Percentiles rank a stretch among this genome's conserved stretches.
These are phyloP conservation scores for Epistrophella euchroma DNA, from an alignment of 2,888 invertebrate genomes.

Conservation along the genomic window DNA sequence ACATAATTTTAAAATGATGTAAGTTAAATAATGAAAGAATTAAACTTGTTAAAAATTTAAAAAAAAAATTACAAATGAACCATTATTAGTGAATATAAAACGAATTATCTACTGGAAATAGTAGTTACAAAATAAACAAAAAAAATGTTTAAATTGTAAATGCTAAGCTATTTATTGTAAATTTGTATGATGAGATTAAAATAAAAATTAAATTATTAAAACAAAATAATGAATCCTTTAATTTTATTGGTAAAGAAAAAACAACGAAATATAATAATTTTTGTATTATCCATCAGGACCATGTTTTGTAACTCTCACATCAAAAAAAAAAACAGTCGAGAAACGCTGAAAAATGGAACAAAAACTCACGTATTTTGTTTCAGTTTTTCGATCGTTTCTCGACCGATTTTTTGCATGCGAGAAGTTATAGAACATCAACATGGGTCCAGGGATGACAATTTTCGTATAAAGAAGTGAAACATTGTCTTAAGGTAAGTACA, in stretches of 20 bases:
- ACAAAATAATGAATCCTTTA: background rate
- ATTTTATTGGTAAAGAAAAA: background rate
- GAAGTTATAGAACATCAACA: no score
- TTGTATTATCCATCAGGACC: background rate
- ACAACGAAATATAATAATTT: background rate
- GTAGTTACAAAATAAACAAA: slow-evolving; percentile 35
- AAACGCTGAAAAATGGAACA: no score
- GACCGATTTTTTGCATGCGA: no score
- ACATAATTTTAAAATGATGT: slow-evolving; percentile 16
- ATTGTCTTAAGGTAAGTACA: no score
- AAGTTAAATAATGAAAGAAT: slow-evolving; percentile 23
- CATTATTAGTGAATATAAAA: slow-evolving; percentile 38
- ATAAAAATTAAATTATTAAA: slow-evolving; percentile 57
- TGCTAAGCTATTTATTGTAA: slow-evolving; percentile 72
- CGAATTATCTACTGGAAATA: slow-evolving; percentile 44
- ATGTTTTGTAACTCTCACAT: no score
- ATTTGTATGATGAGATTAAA: slow-evolving; percentile 62
- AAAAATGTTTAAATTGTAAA: slow-evolving; percentile 59
- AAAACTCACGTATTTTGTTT: no score
- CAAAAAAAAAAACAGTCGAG: no score
- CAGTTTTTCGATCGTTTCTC: no score
- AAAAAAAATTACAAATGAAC: slow-evolving; percentile 6
- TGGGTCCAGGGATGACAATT: no score
- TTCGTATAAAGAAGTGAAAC: no score
- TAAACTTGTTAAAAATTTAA: slow-evolving; percentile 32